Conservation (phyloP, 2,888 invertebrate genomes). For the Coelogynopora nodosa region DNA sequence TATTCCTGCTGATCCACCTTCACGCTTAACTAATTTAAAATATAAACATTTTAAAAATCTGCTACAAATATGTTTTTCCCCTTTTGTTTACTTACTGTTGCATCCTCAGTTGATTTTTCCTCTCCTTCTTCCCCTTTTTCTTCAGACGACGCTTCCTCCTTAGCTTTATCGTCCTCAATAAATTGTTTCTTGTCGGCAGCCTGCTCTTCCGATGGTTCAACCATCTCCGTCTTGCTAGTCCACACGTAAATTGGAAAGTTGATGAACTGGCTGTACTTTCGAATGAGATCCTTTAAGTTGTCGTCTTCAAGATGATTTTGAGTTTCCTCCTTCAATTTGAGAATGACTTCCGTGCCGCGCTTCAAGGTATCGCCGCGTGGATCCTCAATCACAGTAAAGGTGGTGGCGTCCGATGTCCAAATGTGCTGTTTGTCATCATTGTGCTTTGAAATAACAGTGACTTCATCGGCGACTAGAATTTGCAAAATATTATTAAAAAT, state of each 20-base stretch:
- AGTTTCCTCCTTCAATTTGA: conserved; percentile 93
- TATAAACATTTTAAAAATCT: too few relatives aligned
- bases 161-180: conserved; percentile 49
- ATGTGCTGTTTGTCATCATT: conserved; percentile 82
- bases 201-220: conserved; percentile 68
- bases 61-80: too few relatives aligned
- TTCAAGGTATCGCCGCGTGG: conserved; percentile 81
- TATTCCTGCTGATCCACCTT: too few relatives aligned
- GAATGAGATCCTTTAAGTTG: conserved; percentile 81
- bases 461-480: conserved; percentile 80
- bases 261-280: conserved; percentile 98
- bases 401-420: conserved; percentile 92
- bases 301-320: conserved; percentile 88
- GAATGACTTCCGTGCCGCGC: conserved; percentile 81
- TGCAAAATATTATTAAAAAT: too few relatives aligned
- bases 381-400: conserved; percentile 84
- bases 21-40: too few relatives aligned
- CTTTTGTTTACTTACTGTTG: conserved; percentile 71
- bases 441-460: conserved; percentile 89
- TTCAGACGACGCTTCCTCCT: conserved; percentile 65
- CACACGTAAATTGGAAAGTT: conserved; percentile 96
- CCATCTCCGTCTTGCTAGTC: conserved; percentile 74
- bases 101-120: conserved; percentile 94
- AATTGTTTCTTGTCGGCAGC: conserved; percentile 62
- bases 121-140: conserved; percentile 70